Percentiles rank a stretch among this genome's conserved stretches.
Conservation (phyloP, 2,888 invertebrate genomes). For the Sabellastarte sp. region DNA sequence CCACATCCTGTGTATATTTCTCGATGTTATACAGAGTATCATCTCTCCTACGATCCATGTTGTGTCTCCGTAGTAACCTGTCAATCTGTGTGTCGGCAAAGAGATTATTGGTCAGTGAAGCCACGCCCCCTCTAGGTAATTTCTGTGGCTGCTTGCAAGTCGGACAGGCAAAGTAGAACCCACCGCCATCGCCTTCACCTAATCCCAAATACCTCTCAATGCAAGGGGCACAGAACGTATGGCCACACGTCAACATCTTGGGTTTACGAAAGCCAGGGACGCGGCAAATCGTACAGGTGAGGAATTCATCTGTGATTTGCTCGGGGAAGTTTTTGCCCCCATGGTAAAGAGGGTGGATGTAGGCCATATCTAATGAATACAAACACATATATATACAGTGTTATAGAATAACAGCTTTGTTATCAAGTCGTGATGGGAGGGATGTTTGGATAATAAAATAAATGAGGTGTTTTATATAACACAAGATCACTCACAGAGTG, state of each 20-base stretch:
- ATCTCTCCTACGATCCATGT: background rate
- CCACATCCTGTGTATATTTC: background rate
- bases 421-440: no score
- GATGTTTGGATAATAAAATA: no score
- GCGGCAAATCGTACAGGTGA: background rate
- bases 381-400: no score
- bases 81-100: background rate
- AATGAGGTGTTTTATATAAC: no score
- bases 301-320: slow-evolving; percentile 5
- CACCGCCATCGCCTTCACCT: background rate
- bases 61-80: background rate
- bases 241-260: slow-evolving; percentile 1
- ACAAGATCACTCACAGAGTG: no score
- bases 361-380: background rate
- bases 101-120: background rate
- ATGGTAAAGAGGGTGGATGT: background rate
- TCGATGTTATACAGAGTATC: background rate
- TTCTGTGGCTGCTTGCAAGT: background rate
- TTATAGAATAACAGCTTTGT: no score
- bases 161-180: background rate
- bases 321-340: background rate
- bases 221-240: slow-evolving; percentile 1
- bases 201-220: background rate
- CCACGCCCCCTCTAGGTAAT: background rate
- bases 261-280: background rate